phyloP scores from a whole-genome alignment of 2,113 vertebrate genomes.

The Epinephelus lanceolatus region DNA sequence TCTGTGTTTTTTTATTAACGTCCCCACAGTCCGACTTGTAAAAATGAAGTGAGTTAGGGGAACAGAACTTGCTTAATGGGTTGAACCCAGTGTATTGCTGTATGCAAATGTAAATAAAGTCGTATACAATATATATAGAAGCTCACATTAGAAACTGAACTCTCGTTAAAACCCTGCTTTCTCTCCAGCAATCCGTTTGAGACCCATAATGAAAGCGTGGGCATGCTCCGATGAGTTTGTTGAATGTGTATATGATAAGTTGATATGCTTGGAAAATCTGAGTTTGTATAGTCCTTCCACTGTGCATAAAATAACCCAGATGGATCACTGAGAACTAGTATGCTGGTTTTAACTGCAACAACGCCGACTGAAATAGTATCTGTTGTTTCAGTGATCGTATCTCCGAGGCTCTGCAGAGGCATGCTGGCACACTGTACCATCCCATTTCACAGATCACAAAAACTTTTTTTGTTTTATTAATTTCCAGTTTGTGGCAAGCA shows the following conservation, averaged over 20 bases:
- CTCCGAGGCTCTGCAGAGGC: constrained; percentile 13
- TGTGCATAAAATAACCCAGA: constrained; percentile 56
- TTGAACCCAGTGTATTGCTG: constrained; percentile 9
- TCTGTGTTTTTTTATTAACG: constrained; percentile 25
- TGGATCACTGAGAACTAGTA: constrained; percentile 67
- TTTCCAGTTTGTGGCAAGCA: neutral
- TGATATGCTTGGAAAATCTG: constrained; percentile 67
- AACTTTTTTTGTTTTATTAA: neutral
- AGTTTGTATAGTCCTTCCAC: constrained; percentile 55
- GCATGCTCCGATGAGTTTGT: constrained; percentile 51
- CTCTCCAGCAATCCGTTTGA: constrained; percentile 41
- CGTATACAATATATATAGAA: constrained; percentile 25
- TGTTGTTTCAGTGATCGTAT: constrained; percentile 36
- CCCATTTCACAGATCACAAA: constrained; percentile 23
- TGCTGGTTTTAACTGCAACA: constrained; percentile 45
- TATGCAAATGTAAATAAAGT: constrained; percentile 35
- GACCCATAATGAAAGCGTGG: constrained; percentile 61
- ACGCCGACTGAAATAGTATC: constrained; percentile 20
- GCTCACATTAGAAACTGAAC: constrained; percentile 41
- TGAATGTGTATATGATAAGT: constrained; percentile 69
- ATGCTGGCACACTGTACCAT: constrained; percentile 1
- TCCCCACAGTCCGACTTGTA: constrained; percentile 29
- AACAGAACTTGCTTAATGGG: constrained; percentile 39
- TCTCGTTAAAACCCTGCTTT: constrained; percentile 28
- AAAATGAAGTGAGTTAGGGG: constrained; percentile 2